phyloP scores from a whole-genome alignment of 1,140 invertebrate species.

The Pseudomyrmex gracilis region DNA sequence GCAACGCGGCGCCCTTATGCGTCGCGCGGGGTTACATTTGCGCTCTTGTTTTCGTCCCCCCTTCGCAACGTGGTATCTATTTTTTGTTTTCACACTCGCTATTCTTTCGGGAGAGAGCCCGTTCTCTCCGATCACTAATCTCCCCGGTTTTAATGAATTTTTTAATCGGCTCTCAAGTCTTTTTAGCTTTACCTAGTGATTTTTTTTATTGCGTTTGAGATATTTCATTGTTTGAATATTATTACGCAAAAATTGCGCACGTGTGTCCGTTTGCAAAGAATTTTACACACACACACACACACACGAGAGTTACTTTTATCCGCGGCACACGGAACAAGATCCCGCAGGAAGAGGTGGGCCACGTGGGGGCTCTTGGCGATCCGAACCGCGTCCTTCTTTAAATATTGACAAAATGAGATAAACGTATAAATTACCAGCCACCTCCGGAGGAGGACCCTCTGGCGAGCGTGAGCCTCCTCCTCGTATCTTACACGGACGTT shows the following conservation, averaged over 20 bases:
- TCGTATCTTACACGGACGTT: constrained; percentile 73
- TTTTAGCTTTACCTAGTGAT: background rate
- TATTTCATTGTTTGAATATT: background rate
- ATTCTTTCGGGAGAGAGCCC: background rate
- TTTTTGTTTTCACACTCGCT: background rate
- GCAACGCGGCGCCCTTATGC: constrained; percentile 34
- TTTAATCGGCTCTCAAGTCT: background rate
- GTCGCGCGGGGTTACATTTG: constrained; percentile 47
- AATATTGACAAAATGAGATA: constrained; percentile 82
- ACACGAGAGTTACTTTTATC: background rate
- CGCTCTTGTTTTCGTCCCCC: constrained; percentile 46
- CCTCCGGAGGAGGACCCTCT: constrained; percentile 70
- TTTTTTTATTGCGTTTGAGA: background rate
- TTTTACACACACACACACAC: constrained; percentile 34
- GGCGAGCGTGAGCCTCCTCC: constrained; percentile 56
- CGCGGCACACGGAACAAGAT: constrained; percentile 67
- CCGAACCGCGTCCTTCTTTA: constrained; percentile 74
- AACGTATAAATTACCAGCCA: constrained; percentile 81
- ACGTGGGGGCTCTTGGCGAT: constrained; percentile 27
- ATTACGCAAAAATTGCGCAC: constrained; percentile 1
- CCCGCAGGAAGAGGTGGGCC: constrained; percentile 59
- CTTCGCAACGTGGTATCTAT: constrained; percentile 10
- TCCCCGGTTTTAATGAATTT: background rate
- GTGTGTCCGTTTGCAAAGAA: background rate
- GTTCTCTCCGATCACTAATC: background rate